Conservation (phyloP, 2,113 vertebrate species). For the Coregonus clupeaformis region DNA sequence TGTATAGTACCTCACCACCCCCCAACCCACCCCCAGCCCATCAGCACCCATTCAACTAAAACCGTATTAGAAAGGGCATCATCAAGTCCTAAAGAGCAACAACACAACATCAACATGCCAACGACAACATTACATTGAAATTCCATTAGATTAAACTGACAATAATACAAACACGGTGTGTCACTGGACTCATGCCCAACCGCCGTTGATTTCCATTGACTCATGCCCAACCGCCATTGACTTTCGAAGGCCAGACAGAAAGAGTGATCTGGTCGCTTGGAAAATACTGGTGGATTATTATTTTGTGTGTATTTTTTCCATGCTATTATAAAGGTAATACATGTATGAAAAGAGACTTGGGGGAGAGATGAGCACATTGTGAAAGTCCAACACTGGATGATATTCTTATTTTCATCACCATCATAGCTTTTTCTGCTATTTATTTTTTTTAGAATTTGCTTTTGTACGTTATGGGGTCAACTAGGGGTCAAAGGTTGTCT, state of each 20-base stretch:
- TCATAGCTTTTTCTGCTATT: constrained; percentile 50
- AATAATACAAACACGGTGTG: constrained; percentile 53
- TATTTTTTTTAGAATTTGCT: constrained; percentile 32
- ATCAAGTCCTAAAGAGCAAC: constrained; percentile 53
- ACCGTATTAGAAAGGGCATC: constrained; percentile 49
- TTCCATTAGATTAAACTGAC: constrained; percentile 57
- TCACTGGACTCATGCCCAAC: constrained; percentile 40
- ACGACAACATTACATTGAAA: constrained; percentile 40
- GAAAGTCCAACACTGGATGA: constrained; percentile 82
- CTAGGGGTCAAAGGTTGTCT: constrained; percentile 45
- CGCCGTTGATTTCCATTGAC: constrained; percentile 1
- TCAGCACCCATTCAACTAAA: constrained; percentile 59
- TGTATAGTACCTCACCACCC: background rate
- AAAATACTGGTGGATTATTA: constrained; percentile 69
- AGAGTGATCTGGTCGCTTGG: constrained; percentile 53
- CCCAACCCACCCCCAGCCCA: constrained; percentile 35
- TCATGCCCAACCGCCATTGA: constrained; percentile 35
- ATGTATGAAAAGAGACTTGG: constrained; percentile 64
- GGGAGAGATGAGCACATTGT: constrained; percentile 69
- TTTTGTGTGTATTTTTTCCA: constrained; percentile 53
- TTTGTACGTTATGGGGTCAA: constrained; percentile 59
- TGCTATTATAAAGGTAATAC: constrained; percentile 75
- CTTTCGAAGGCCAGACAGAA: constrained; percentile 42
- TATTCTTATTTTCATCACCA: constrained; percentile 45
- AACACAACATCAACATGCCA: constrained; percentile 25